phyloP scores from a whole-genome alignment of 2,797 vertebrate species.

The Aeoliscus strigatus region DNA sequence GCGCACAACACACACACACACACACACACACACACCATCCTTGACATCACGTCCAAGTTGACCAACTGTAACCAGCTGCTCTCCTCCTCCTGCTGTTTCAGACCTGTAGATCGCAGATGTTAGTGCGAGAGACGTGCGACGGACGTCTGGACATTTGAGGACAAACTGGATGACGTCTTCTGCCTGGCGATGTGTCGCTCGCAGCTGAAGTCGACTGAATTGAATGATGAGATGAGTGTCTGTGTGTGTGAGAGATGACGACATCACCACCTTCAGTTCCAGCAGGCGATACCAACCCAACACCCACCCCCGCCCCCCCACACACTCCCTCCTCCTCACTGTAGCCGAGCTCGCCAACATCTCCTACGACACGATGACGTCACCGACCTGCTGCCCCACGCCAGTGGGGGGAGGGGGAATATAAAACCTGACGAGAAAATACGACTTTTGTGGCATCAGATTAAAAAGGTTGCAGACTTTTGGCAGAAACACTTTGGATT shows the following conservation, averaged over 20 bases:
- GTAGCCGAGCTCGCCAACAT: constrained; percentile 48
- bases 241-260: constrained; percentile 82
- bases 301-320: constrained; percentile 15
- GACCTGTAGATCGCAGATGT: background rate
- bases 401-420: constrained; percentile 11
- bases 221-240: constrained; percentile 86
- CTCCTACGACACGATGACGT: constrained; percentile 42
- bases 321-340: constrained; percentile 52
- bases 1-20: no score
- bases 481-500: no score
- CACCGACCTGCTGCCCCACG: constrained; percentile 20
- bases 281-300: constrained; percentile 51
- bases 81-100: no score
- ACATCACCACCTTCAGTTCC: constrained; percentile 85
- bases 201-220: constrained; percentile 76
- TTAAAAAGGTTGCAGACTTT: no score
- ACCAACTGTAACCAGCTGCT: no score
- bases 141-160: constrained; percentile 12
- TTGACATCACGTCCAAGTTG: no score
- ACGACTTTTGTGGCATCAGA: constrained; percentile 39
- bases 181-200: constrained; percentile 67
- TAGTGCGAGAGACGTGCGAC: background rate
- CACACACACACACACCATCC: no score
- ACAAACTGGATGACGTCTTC: constrained; percentile 60
- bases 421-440: constrained; percentile 27